phyloP scores from a whole-genome alignment of 2,888 invertebrate genomes.

The Cataglyphis albicans region DNA sequence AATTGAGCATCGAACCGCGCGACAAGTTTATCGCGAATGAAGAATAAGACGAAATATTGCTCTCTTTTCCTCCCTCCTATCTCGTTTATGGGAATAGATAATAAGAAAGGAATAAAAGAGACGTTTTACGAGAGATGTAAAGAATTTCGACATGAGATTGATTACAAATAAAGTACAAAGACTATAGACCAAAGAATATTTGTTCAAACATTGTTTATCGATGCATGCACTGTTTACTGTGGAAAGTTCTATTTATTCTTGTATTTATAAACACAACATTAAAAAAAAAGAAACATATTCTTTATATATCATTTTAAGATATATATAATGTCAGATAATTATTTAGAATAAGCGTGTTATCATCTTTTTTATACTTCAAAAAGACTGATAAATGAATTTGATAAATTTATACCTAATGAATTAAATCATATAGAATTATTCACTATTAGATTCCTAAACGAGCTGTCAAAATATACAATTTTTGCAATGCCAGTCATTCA shows the following conservation, averaged over 20 bases:
- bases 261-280: not conserved
- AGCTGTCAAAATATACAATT: too few species aligned
- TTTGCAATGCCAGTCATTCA: too few species aligned
- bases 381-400: not conserved
- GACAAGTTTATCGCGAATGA: not conserved
- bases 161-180: conserved; percentile 39
- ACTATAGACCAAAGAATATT: conserved; percentile 17
- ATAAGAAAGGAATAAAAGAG: not conserved
- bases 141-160: conserved; percentile 38
- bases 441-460: not conserved
- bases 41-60: conserved; percentile 20
- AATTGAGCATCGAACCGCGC: not conserved
- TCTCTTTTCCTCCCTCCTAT: not conserved
- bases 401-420: not conserved
- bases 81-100: not conserved
- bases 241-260: conserved; percentile 31
- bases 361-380: not conserved
- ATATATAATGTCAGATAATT: not conserved
- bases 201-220: conserved; percentile 32
- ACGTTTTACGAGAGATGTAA: not conserved
- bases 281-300: not conserved
- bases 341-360: not conserved
- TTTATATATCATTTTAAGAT: not conserved
- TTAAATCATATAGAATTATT: not conserved
- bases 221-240: conserved; percentile 9